phyloP scores from a whole-genome alignment of 1,140 invertebrate genomes.

The Microplitis mediator region DNA sequence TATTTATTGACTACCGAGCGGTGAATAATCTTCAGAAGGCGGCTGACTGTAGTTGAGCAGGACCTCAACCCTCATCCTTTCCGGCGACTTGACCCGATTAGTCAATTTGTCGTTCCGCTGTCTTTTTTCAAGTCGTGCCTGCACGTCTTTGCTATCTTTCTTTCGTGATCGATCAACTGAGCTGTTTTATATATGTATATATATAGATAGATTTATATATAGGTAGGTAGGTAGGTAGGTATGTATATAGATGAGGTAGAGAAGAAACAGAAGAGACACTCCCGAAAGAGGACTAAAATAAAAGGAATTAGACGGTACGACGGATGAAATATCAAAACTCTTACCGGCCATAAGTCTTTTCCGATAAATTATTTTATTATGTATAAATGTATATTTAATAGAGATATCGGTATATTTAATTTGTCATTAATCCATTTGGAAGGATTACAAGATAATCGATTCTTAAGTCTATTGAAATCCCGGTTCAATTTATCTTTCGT shows the following conservation, averaged over 20 bases:
- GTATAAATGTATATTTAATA: slow-evolving; percentile 18
- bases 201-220: too few species aligned
- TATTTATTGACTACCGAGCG: background rate
- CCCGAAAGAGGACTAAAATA: background rate
- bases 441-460: slow-evolving; percentile 12
- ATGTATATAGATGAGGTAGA: too few species aligned
- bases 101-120: slow-evolving; percentile 34
- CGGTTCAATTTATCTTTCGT: background rate
- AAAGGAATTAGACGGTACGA: background rate
- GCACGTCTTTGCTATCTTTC: slow-evolving; percentile 21
- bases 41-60: background rate
- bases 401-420: slow-evolving; percentile 31
- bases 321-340: slow-evolving; percentile 1
- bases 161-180: slow-evolving; percentile 31
- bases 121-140: slow-evolving; percentile 17
- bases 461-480: slow-evolving; percentile 3
- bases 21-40: too few species aligned
- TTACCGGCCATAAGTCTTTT: slow-evolving; percentile 13
- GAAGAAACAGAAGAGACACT: background rate
- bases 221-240: too few species aligned
- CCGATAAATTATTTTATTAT: slow-evolving; percentile 18
- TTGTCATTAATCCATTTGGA: slow-evolving; percentile 22
- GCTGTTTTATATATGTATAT: background rate
- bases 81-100: slow-evolving; percentile 35
- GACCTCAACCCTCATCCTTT: slow-evolving; percentile 26